Conservation (phyloP, 2,888 invertebrate genomes). For the Chironomus tentans region DNA sequence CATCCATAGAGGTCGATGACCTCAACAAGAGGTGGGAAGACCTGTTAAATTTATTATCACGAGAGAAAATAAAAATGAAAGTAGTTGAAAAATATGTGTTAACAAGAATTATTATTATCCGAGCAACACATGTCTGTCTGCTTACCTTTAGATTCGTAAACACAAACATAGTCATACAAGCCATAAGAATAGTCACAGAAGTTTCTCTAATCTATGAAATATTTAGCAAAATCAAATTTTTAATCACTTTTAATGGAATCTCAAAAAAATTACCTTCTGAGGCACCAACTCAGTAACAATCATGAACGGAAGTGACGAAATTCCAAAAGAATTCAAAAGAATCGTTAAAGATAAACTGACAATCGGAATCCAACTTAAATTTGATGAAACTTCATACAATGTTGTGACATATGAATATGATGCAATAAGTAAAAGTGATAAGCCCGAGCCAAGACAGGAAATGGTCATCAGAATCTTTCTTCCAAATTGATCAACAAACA, state of each 20-base stretch:
- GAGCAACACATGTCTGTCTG: too few relatives aligned
- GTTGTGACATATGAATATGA: not conserved
- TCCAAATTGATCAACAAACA: slow-evolving; percentile 29
- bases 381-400: not conserved
- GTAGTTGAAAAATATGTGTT: too few relatives aligned
- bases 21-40: slow-evolving; percentile 27
- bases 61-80: not conserved
- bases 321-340: slow-evolving; percentile 28
- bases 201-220: slow-evolving; percentile 11
- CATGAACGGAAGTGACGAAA: slow-evolving; percentile 29
- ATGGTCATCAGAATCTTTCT: slow-evolving; percentile 26
- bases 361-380: slow-evolving; percentile 30
- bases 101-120: too few relatives aligned
- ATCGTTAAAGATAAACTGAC: slow-evolving; percentile 29
- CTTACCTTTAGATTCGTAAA: slow-evolving; percentile 28
- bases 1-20: slow-evolving; percentile 28
- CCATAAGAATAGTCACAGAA: slow-evolving; percentile 28
- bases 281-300: slow-evolving; percentile 30
- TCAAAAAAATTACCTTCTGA: slow-evolving; percentile 29
- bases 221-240: not conserved
- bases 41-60: not conserved
- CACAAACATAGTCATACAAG: slow-evolving; percentile 27
- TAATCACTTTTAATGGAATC: too few relatives aligned
- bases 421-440: not conserved
- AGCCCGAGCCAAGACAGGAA: slow-evolving; percentile 11